phyloP scores from a whole-genome alignment of 1,140 invertebrate species.

The Prorops nasuta region DNA sequence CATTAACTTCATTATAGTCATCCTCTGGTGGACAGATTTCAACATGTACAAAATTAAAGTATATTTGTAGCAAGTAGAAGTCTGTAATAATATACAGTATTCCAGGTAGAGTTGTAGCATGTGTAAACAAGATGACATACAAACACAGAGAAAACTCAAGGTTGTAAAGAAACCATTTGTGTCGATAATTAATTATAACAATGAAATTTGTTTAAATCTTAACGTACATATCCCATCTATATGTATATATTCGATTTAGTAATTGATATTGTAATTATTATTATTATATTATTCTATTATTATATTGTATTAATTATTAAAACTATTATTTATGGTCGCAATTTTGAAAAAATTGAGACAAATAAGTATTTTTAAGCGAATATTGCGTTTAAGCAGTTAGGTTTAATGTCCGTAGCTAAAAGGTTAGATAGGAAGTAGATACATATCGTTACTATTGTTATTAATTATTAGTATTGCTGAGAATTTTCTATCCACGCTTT shows the following conservation, averaged over 20 bases:
- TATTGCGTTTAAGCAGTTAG: constrained; percentile 44
- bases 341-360: constrained; percentile 30
- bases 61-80: constrained; percentile 44
- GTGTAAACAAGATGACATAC: constrained; percentile 21
- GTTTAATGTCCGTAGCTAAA: constrained; percentile 39
- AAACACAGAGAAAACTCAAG: constrained; percentile 31
- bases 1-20: constrained; percentile 15
- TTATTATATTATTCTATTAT: constrained; percentile 28
- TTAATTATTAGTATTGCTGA: constrained; percentile 40
- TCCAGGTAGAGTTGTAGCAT: constrained; percentile 32
- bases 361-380: constrained; percentile 28
- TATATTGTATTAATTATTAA: constrained; percentile 27
- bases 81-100: constrained; percentile 44
- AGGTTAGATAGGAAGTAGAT: constrained; percentile 31
- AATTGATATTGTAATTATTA: constrained; percentile 43
- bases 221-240: constrained; percentile 52
- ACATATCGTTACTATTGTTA: constrained; percentile 52
- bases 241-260: constrained; percentile 52
- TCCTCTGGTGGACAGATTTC: constrained; percentile 33
- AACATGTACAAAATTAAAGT: constrained; percentile 54
- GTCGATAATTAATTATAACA: constrained; percentile 37
- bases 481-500: constrained; percentile 39
- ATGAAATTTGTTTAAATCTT: constrained; percentile 25
- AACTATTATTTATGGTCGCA: constrained; percentile 30
- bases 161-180: constrained; percentile 43